Conservation (phyloP, 2,888 invertebrate genomes). For the Drosophila greeni region DNA sequence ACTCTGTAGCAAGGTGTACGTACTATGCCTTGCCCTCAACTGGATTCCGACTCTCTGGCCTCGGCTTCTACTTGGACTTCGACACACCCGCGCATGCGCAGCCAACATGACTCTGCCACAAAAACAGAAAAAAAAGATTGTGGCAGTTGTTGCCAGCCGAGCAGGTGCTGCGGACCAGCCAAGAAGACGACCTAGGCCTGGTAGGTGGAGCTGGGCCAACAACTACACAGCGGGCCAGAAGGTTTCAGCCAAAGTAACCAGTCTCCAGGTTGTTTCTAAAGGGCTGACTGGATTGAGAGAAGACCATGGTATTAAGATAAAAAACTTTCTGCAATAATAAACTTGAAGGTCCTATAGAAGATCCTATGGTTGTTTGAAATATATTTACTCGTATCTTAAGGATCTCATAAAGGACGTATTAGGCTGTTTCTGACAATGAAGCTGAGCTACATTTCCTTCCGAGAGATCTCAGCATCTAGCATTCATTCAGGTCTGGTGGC, state of each 20-base stretch:
- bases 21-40: conserved; percentile 1
- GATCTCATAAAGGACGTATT: background rate
- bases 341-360: too few species aligned
- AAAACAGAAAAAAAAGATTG: conserved; percentile 39
- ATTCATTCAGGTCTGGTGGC: conserved; percentile 45
- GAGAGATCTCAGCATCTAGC: background rate
- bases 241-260: conserved; percentile 1
- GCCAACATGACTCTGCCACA: conserved; percentile 65
- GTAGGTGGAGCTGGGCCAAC: conserved; percentile 68
- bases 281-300: background rate
- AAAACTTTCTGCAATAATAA: too few species aligned
- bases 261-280: background rate
- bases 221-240: conserved; percentile 4
- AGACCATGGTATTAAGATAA: background rate
- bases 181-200: conserved; percentile 52
- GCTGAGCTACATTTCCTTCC: conserved; percentile 7
- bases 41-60: conserved; percentile 3
- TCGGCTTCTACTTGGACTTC: conserved; percentile 35
- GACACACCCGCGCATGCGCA: conserved; percentile 66
- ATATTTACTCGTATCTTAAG: background rate
- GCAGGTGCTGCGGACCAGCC: conserved; percentile 71
- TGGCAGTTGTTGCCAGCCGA: conserved; percentile 33
- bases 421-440: background rate
- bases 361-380: background rate
- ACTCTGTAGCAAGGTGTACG: conserved; percentile 44